Evolutionary conservation across 2,888 invertebrate genomes (phyloP), one percentile per base, ranked within the genome.

Genomic region (Odontothrips loti): DNA sequence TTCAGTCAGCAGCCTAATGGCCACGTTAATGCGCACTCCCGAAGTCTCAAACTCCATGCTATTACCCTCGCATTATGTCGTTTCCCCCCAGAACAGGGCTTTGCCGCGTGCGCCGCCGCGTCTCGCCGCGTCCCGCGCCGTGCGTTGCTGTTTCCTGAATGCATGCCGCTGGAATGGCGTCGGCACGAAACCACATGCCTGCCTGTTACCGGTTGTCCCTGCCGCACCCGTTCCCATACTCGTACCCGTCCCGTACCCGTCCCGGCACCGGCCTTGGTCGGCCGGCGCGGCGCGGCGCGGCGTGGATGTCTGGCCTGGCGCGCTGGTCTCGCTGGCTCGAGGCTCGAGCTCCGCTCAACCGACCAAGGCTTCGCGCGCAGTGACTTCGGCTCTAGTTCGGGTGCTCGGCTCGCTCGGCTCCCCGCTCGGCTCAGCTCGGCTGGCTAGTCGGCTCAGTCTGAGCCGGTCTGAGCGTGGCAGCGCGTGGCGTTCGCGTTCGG

Each of bases 271-370:
- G 17, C 17, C 58, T 43, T 43, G 34, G 34, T 43, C 34, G 3
- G 34, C 2, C 58, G 2, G 58, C 58, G 20, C 17, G 17, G 58
- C 58, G 15, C 51, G 51, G 51, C 51, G 12, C 10, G 20, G 51
- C 51, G 51, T 17, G 51, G 10, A 48, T 12, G 15, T 20, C 51
- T 58, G 58, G 20, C n/a, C 51, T 58, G 58, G 20, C n/a, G 15
- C 17, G 11, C 58, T 15, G 8, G 20, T 0, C 17, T 17, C 15
- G n/a, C 58, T 58, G 58, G 58, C 51, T 20, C 68, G n/a, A 75
- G 51, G 51, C 51, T 20, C 51, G 51, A 23, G 68, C 27, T 75
- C 68, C 27, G 12, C 68, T 75, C 68, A 75, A 75, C 68, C 68
- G 27, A 75, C 68, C 23, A 75, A 27, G 23, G 68, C 27, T 75